A percentile compares a stretch with the other conserved stretches of the same genome.
These are phyloP conservation scores for Gorsachius magnificus DNA, from an alignment of 2,797 vertebrate species.

Conservation along the genomic window DNA sequence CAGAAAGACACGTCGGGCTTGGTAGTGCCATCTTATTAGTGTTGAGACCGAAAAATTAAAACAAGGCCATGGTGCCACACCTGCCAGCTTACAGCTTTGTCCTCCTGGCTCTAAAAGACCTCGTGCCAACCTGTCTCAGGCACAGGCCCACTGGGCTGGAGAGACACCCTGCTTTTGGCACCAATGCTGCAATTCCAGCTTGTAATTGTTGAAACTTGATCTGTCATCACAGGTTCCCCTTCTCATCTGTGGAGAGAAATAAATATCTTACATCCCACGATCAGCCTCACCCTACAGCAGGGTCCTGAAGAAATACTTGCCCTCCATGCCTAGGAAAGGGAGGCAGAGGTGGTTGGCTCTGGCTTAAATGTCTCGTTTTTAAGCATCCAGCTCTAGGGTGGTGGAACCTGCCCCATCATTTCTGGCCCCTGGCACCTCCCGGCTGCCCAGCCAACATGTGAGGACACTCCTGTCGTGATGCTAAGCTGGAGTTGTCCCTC, in stretches of 20 bases:
- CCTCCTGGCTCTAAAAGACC: not conserved
- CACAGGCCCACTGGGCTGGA: not conserved
- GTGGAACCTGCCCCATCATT: not conserved
- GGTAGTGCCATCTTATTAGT: fast-evolving
- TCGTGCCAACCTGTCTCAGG: not conserved
- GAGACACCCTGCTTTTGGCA: not conserved
- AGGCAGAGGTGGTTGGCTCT: not conserved
- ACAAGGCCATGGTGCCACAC: fast-evolving
- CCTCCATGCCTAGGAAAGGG: not conserved
- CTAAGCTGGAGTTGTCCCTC: not conserved
- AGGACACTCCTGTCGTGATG: not conserved
- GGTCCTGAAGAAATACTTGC: not conserved
- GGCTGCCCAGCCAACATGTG: fast-evolving
- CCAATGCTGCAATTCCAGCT: fast-evolving
- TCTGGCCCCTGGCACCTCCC: fast-evolving
- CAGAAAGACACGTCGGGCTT: not conserved
- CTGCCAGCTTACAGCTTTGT: not conserved
- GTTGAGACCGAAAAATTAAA: not conserved
- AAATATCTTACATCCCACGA: fast-evolving
- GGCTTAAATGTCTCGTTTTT: not conserved
- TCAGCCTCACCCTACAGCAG: not conserved
- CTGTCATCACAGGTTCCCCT: not conserved
- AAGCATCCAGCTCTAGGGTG: fast-evolving
- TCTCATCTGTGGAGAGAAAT: not conserved
- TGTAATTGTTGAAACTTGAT: not conserved